Base-by-base conservation (phyloP, 2,888 invertebrate species). In the Drosophila anomelani region DNA sequence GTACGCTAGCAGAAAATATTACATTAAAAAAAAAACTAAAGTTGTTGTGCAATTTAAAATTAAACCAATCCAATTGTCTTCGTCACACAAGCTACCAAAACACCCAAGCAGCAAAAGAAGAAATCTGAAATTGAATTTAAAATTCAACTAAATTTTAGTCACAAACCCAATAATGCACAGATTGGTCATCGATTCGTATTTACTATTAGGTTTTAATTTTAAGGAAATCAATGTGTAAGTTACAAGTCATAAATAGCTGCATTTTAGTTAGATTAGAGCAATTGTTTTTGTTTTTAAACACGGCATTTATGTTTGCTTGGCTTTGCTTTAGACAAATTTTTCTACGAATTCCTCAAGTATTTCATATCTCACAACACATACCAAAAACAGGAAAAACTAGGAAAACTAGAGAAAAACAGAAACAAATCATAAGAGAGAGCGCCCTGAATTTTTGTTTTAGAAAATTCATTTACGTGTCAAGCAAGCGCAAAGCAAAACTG, bases 381-480 rank as follows among this genome's bases (percentile, higher is more conserved):
- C 55, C 61, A 81, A 56, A 74, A 74, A 51, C 20, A 20, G 13
- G 15, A 9, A 34, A 13, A 13, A 13, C 26, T n/a, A 47, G 29
- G 47, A n/a, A 46, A 46, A 46, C 46, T 46, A 46, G 49, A 49
- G 12, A 10, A 44, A 41, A 41, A 20, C 68, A 34, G 47, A 23
- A 62, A 26, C 55, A 55, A 23, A 60, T 61, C 54, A 75, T 60
- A 23, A 23, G 39, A 66, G 68, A 67, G 29, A 61, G 78, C 75
- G 75, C 75, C 66, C 80, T 80, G 88, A 81, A 89, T 88, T 89
- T 88, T 89, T 87, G 86, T 89, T 87, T 87, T 89, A 85, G 73
- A 89, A 85, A 85, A 78, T 89, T 88, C 88, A 80, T 76, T 77
- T 82, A 61, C 47, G 58, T 73, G 80, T 80, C 84, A 60, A 60